Base-by-base conservation (phyloP, 2,113 vertebrate genomes). In the Pseudorasbora parva region DNA sequence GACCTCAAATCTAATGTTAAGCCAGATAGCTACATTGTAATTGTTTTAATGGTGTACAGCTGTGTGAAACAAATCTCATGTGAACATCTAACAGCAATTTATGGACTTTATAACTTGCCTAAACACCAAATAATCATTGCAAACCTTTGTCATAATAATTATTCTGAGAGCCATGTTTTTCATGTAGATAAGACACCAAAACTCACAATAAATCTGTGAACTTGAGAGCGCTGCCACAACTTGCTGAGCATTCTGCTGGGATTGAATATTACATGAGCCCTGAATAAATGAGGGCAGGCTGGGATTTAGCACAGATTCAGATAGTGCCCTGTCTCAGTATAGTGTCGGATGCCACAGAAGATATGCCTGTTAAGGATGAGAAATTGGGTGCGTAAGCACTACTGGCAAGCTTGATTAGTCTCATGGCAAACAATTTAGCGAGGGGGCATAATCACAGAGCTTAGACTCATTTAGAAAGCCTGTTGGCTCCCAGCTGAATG, bases 341-440 rank as follows among this genome's bases (percentile, higher is more conserved):
- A 88, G 75, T 88, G 30, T 80, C 68, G 89, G 80, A 83, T 85
- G 89, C 89, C 91, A 91, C 59, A 84, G 88, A 91, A 87, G 88
- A 92, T 91, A 79, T 88, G 27, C 83, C 89, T 85, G 76, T 88
- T 87, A 84, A 84, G 82, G 89, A 90, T 89, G 90, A 88, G 87
- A 84, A 88, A 88, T 74, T 89, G 90, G 88, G 89, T 51, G 85
- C 87, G 89, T 90, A 88, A 91, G 91, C 91, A 87, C 85, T 81
- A 81, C 56, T 49, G 86, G 89, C 90, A 27, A 82, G 89, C 87
- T 62, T 87, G 90, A 92, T 91, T 88, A 88, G 81, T 84, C 91
- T 93, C 84, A 87, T 87, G 87, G 88, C 91, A 92, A 93, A 94
- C 91, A 92, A 89, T 93, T 93, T 93, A 91, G 91, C 10, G 71